Base-by-base conservation (phyloP, 2,888 invertebrate genomes). In the Trichopoda pennipes region DNA sequence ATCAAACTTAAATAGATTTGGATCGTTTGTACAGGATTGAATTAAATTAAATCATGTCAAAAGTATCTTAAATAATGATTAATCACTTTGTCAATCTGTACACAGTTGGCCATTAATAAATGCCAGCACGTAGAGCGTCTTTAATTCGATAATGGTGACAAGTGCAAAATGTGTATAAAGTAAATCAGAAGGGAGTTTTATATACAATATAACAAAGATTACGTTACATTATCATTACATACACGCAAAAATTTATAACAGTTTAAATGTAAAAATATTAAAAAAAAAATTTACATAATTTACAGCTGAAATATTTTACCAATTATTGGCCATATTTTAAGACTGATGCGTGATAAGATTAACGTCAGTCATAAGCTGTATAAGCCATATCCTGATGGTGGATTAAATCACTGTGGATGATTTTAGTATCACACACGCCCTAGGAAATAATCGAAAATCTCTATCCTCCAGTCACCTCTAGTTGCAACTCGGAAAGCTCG, bases 51-150 rank as follows among this genome's bases (percentile, higher is more conserved):
- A 76, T 80, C 73, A 63, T 77, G 81, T 76, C 78, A 79, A 79
- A 64, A 77, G 75, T 80, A 69, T 63, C 82, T 80, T 80, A 80
- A 79, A 84, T 75, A 82, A 84, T 85, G 84, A 85, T 85, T 85
- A 84, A 85, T 85, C 81, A 76, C 76, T 66, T 61, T 84, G 85
- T 84, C 85, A 85, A 84, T 83, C 83, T 72, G 69, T 64, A 84
- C 72, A 77, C 72, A 83, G 81, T 79, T 84, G 81, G 81, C 72
- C 84, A 83, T 84, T 85, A 84, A 84, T 83, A 85, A 85, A 85
- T 76, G 81, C 68, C 84, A 84, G 72, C 77, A 80, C 79, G 64
- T 58, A 73, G n/a, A n/a, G 17, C 58, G 61, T 63, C 69, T 66
- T 51, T 76, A 72, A 66, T 19, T 60, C 56, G 55, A 56, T 47